Base-by-base conservation (phyloP, 2,113 vertebrate genomes). In the Notarius quadriscutis region DNA sequence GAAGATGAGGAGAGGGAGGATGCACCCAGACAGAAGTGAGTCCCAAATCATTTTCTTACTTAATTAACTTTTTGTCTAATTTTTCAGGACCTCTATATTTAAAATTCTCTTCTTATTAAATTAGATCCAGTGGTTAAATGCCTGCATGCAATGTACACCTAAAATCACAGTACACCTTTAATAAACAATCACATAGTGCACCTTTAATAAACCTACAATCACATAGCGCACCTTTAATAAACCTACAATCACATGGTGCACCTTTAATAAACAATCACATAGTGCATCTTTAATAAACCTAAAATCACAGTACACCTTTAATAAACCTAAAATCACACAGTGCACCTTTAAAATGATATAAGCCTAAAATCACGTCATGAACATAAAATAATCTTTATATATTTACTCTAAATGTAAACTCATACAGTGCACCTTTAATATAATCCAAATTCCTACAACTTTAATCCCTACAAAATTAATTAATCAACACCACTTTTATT, bases 11-110 rank as follows among this genome's bases (percentile, higher is more conserved):
- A 95, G 41, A 86, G 87, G 1, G 93, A 95, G 63, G 94, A 96
- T 77, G 71, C 88, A 7, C 93, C 94, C 48, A 97, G 92, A 85
- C 96, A 96, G 86, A 99, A 96, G 98, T 99, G 84, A 72, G 91
- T 72, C n/a, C 9, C 34, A 67, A 22, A 75, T 57, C 11, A 34
- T 53, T 27, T 78, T 78, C 12, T 6, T 53, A 4, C 7, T 30
- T 7, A 20, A 57, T 27, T 8, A 15, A 53, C 22, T n/a, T 15
- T 78, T 41, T 41, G 15, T 72, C 7, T 11, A 5, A 75, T 22
- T 50, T 2, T 25, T 9, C 20, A 0, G 50, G 10, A 1, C 1
- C 0, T 50, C 72, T n/a, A n/a, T 51, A n/a, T 77, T 77, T 25
- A 6, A 48, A 48, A 20, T 72, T 50, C 8, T 71, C 12, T 17